Evolutionary conservation across 2,888 invertebrate genomes (phyloP), one percentile per base, ranked within the genome.

Genomic region (Cylloceria caligata): DNA sequence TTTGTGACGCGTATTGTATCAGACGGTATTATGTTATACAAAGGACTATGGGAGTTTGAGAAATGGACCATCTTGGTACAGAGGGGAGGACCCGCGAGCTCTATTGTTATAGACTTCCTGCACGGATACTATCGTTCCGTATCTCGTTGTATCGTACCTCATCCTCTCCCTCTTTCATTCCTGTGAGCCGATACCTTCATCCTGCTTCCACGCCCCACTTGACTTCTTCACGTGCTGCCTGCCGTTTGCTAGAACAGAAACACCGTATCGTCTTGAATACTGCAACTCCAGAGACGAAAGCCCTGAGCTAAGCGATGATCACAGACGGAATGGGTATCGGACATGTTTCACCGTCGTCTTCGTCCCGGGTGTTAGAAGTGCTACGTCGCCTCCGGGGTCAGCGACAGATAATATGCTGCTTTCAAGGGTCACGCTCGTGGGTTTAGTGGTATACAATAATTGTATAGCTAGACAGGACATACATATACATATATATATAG

Each of bases 311-410:
- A 80, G n/a, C 49, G 49, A 79, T 81, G 67, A 82, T 84, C 80
- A 81, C 74, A 79, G 81, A 69, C 75, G 77, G 72, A 78, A 81
- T 77, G 62, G 83, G 76, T 81, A 83, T 81, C 81, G 80, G 76
- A 67, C 81, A 80, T 84, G 82, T 79, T 84, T 82, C 45, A 73
- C 67, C 81, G 65, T 84, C 83, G 52, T 52, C 52, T 21, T 34
- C 57, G 55, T 67, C 72, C 72, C 78, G 82, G 84, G 84, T 81
- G 84, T 87, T 86, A 79, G 83, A 87, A 84, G 83, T 82, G 64
- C 80, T 67, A 86, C 83, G 86, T 87, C 86, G 83, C 86, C 84
- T 79, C 83, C 57, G 85, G 78, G 71, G 71, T 78, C 78, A 78
- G 55, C 34, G 84, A 67, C 81, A 83, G 83, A 87, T 86, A 86